Percentiles rank a stretch among this genome's conserved stretches.
phyloP scores from a whole-genome alignment of 2,113 vertebrate species.

The Cheilinus undulatus region DNA sequence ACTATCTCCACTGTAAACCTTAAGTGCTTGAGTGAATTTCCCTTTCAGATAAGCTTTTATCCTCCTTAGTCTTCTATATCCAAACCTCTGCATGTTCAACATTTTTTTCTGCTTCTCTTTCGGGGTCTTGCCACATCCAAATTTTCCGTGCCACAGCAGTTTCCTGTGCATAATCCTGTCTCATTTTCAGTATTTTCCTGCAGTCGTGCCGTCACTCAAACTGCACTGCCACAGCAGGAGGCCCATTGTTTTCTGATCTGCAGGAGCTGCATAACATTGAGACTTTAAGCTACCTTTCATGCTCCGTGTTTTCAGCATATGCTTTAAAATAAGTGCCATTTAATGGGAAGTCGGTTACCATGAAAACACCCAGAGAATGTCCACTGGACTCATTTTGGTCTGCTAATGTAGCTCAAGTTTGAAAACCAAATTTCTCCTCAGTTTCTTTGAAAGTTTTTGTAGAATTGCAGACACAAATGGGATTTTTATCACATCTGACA shows the following conservation, averaged over 20 bases:
- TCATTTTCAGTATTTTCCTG: slow-evolving; percentile 24
- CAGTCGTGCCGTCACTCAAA: slow-evolving; percentile 36
- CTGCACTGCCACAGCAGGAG: slow-evolving; percentile 5
- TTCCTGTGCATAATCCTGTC: slow-evolving; percentile 23
- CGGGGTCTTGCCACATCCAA: background rate
- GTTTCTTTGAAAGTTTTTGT: background rate
- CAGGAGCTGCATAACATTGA: slow-evolving; percentile 5
- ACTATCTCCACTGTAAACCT: slow-evolving; percentile 4
- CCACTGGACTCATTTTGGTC: background rate
- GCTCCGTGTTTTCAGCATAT: background rate
- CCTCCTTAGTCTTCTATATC: background rate
- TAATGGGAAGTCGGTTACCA: background rate
- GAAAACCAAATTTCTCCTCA: background rate
- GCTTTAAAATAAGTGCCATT: slow-evolving; percentile 12
- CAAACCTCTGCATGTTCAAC: background rate
- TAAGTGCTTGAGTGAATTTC: background rate
- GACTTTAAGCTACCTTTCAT: slow-evolving; percentile 5
- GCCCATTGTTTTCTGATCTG: slow-evolving; percentile 20
- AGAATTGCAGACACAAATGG: background rate
- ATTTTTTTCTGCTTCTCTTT: background rate
- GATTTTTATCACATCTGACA: background rate
- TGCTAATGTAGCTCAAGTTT: background rate
- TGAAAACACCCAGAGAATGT: background rate
- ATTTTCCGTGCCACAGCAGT: background rate
- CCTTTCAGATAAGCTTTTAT: slow-evolving; percentile 1